Base-by-base conservation (phyloP, 1,140 invertebrate genomes). In the Calosoma granatense region DNA sequence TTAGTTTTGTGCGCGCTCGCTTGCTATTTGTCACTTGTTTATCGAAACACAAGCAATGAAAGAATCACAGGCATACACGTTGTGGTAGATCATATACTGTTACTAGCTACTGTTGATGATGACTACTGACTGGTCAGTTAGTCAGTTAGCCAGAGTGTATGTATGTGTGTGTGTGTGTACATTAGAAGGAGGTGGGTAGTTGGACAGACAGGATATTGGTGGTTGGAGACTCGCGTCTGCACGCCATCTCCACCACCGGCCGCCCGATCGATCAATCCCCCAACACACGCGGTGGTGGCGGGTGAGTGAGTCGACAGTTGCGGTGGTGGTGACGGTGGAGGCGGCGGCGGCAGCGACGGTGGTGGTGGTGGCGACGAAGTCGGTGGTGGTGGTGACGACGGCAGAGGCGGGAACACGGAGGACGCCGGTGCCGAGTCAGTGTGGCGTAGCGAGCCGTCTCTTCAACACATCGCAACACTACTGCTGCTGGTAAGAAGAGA, bases 241-340 rank as follows among this genome's bases (percentile, higher is more conserved):
- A 36, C 26, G 26, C 26, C 26, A 36, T 20, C 60, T 47, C 60
- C 23, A 17, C 51, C 53, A 59, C 22, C 57, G 53, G 39, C 19
- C 53, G 1, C 26, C 26, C 26, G 26, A 36, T 36, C 26, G 26
- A 36, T 36, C 26, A 36, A 36, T n/a, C 26, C 26, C 26, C 26
- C 26, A n/a, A 36, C 26, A 36, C 26, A 36, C 41, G 17, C 41
- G 17, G 26, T 30, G 4, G 4, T 14, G 26, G 4, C 26, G n/a
- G 26, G 26, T 30, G 26, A 30, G 4, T 6, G 26, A 6, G 26
- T 14, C 14, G 6, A 4, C 4, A 4, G 26, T 30, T 30, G 4
- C 26, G 26, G 26, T 30, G 26, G 17, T 47, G 17, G 3, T 12
- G 9, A 17, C 15, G 4, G 9, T 47, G 9, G 41, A 17, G 26